Conservation (phyloP, 1,140 invertebrate species). For the Micrasema longulum region DNA sequence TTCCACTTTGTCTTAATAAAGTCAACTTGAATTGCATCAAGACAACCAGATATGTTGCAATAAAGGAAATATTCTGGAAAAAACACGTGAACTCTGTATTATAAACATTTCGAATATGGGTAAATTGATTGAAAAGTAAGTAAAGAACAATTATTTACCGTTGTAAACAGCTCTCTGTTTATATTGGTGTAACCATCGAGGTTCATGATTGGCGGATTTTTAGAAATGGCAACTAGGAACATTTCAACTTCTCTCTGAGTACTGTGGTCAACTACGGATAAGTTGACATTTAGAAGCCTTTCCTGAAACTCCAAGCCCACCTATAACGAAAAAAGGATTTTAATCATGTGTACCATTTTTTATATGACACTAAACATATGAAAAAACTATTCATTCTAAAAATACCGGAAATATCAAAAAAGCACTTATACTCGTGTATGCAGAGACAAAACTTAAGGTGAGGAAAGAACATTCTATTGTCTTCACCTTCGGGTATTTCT, state of each 20-base stretch:
- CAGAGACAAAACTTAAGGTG: too few relatives aligned
- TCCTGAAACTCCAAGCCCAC: constrained; percentile 76
- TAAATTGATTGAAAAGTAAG: too few relatives aligned
- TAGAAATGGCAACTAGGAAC: constrained; percentile 77
- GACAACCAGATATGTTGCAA: constrained; percentile 77
- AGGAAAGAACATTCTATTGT: too few relatives aligned
- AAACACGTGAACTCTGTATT: too few relatives aligned
- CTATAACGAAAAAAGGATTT: constrained; percentile 56
- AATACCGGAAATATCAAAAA: too few relatives aligned
- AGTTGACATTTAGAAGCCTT: constrained; percentile 73
- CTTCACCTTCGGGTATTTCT: too few relatives aligned
- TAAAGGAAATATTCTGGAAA: constrained; percentile 74
- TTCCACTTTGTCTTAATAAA: constrained; percentile 60
- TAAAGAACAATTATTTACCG: constrained; percentile 55
- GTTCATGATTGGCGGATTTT: constrained; percentile 79
- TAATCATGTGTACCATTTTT: too few relatives aligned
- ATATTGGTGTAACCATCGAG: constrained; percentile 77
- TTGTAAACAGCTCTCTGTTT: constrained; percentile 74
- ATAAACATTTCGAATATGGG: too few relatives aligned
- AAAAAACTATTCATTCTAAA: too few relatives aligned
- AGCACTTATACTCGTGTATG: too few relatives aligned
- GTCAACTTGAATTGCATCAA: constrained; percentile 75
- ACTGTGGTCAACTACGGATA: constrained; percentile 70
- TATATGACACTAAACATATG: too few relatives aligned
- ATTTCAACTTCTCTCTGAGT: constrained; percentile 76